These are phyloP conservation scores for Syrphus vitripennis DNA, from an alignment of 2,888 invertebrate genomes.

Conservation along the genomic window DNA sequence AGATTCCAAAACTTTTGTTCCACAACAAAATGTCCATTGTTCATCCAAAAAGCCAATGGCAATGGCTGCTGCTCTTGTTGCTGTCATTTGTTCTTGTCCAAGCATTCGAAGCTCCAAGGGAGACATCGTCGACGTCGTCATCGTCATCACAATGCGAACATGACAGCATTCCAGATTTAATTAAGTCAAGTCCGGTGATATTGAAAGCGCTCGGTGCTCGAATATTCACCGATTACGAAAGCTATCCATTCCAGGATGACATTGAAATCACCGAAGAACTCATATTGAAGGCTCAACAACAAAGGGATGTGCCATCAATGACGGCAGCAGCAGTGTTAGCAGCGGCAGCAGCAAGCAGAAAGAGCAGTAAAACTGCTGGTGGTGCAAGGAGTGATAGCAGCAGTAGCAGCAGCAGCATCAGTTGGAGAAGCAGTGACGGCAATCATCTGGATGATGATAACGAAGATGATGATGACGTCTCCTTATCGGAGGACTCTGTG, in stretches of 20 bases:
- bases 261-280: slow-evolving; percentile 68
- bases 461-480: slow-evolving; percentile 57
- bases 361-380: not conserved
- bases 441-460: slow-evolving; percentile 62
- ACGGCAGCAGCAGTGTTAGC: slow-evolving; percentile 40
- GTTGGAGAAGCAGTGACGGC: not conserved
- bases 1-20: not conserved
- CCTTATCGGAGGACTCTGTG: slow-evolving; percentile 58
- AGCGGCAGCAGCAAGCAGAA: slow-evolving; percentile 4
- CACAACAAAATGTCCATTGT: slow-evolving; percentile 67
- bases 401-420: not conserved
- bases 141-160: slow-evolving; percentile 78
- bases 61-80: slow-evolving; percentile 64
- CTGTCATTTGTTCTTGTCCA: slow-evolving; percentile 67
- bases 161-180: slow-evolving; percentile 79
- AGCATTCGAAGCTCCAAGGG: slow-evolving; percentile 58
- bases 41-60: slow-evolving; percentile 67
- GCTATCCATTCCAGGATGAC: slow-evolving; percentile 67
- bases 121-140: too few species aligned
- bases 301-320: slow-evolving; percentile 44
- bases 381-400: not conserved
- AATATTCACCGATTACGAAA: slow-evolving; percentile 78
- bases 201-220: slow-evolving; percentile 79
- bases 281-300: slow-evolving; percentile 53
- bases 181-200: slow-evolving; percentile 80